Conservation (phyloP, 2,888 invertebrate species). For the Mesochorus sp. region DNA sequence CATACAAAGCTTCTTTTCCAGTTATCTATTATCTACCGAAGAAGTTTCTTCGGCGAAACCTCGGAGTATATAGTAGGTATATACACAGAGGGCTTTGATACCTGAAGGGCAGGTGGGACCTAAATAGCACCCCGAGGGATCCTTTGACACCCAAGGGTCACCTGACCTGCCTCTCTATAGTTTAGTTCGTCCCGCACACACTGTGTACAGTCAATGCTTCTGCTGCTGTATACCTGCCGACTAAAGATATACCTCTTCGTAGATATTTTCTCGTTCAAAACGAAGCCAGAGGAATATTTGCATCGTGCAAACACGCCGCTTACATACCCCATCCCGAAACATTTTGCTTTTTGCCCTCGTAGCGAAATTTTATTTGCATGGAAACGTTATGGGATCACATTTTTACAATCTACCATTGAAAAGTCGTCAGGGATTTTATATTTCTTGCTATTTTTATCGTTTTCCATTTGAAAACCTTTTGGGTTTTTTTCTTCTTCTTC, state of each 20-base stretch:
- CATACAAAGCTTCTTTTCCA: constrained; percentile 74
- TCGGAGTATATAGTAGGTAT: too few relatives aligned
- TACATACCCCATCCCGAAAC: neutral
- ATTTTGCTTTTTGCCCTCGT: neutral
- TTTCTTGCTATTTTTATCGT: neutral
- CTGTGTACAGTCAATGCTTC: constrained; percentile 22
- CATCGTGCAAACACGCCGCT: constrained; percentile 70
- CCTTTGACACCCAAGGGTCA: constrained; percentile 77
- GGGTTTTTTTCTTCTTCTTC: neutral
- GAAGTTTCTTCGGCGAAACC: constrained; percentile 15
- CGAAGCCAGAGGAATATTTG: constrained; percentile 66
- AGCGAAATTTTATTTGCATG: constrained; percentile 67
- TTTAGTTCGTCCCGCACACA: constrained; percentile 34
- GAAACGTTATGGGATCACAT: constrained; percentile 41
- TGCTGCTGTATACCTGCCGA: constrained; percentile 51
- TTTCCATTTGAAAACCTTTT: neutral
- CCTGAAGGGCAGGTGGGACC: constrained; percentile 77
- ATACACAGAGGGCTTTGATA: constrained; percentile 53
- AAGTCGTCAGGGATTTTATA: constrained; percentile 27
- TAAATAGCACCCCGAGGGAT: constrained; percentile 76
- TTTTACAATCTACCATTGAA: constrained; percentile 22
- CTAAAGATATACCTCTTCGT: constrained; percentile 6
- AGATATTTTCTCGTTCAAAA: neutral
- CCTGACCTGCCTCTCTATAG: constrained; percentile 70
- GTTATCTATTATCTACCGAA: constrained; percentile 80